phyloP scores from a whole-genome alignment of 2,888 invertebrate genomes.

The Litoditis marina region DNA sequence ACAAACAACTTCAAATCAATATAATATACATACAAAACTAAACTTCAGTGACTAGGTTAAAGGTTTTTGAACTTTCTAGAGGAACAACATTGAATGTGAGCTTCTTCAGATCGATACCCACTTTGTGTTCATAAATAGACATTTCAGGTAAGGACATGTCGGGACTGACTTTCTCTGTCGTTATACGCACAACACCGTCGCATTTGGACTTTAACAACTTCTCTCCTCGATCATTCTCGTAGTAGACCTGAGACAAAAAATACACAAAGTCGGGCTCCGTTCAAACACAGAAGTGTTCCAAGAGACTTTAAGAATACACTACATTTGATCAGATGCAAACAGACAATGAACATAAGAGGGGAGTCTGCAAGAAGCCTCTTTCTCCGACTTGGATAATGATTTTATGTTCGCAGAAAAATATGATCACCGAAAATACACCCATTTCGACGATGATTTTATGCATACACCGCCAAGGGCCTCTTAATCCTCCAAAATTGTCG shows the following conservation, averaged over 20 bases:
- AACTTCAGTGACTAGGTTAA: conserved; percentile 29
- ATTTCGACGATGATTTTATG: no score
- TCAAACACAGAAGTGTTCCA: no score
- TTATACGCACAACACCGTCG: conserved; percentile 59
- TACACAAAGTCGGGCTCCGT: no score
- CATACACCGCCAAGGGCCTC: no score
- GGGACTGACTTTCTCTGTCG: conserved; percentile 46
- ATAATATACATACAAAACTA: conserved; percentile 9
- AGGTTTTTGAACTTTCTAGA: conserved; percentile 26
- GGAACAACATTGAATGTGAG: conserved; percentile 45
- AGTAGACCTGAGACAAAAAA: conserved; percentile 28
- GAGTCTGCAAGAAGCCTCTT: no score
- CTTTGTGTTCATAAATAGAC: conserved; percentile 31
- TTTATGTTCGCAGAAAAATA: no score
- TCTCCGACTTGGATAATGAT: no score
- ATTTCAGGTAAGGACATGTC: conserved; percentile 40
- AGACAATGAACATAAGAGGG: no score
- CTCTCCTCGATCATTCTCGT: conserved; percentile 40
- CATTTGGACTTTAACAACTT: conserved; percentile 52
- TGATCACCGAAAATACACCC: neutral
- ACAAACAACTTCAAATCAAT: no score
- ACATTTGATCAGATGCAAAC: neutral
- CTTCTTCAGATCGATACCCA: conserved; percentile 33
- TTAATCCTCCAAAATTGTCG: no score
- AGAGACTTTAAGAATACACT: no score